phyloP scores from a whole-genome alignment of 2,888 invertebrate genomes.

The Eledona agricola region DNA sequence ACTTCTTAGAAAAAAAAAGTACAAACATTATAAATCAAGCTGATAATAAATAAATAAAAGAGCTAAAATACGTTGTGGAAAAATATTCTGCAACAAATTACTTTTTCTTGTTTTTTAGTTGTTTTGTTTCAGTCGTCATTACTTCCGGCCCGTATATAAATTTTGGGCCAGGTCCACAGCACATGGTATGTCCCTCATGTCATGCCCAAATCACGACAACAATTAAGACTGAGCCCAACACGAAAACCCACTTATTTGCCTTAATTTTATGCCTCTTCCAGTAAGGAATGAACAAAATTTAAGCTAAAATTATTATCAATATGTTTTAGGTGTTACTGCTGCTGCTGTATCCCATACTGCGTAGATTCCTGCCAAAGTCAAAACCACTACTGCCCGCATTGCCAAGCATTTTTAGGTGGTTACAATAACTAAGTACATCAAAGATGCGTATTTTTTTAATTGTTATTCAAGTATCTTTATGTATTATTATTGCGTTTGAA shows the following conservation, averaged over 20 bases:
- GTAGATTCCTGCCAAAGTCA: slow-evolving; percentile 61
- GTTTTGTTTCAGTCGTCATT: slow-evolving; percentile 36
- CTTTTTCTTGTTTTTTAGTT: too few species aligned
- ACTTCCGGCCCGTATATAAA: slow-evolving; percentile 16
- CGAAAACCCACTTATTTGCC: slow-evolving; percentile 65
- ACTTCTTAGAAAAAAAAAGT: too few species aligned
- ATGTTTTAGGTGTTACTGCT: slow-evolving; percentile 60
- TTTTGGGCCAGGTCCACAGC: slow-evolving; percentile 57
- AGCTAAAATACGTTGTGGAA: too few species aligned
- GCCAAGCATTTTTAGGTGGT: slow-evolving; percentile 61
- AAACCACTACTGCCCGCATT: slow-evolving; percentile 64
- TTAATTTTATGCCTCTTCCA: slow-evolving; percentile 62
- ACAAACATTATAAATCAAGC: too few species aligned
- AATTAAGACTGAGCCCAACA: slow-evolving; percentile 59
- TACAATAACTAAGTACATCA: slow-evolving; percentile 50
- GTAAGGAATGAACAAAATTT: slow-evolving; percentile 52
- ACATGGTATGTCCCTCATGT: slow-evolving; percentile 63
- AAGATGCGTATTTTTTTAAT: too few species aligned
- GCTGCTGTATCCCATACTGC: slow-evolving; percentile 63
- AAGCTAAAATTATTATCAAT: slow-evolving; percentile 1
- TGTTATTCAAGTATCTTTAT: too few species aligned
- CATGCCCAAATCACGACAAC: slow-evolving; percentile 59
- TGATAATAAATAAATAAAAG: too few species aligned
- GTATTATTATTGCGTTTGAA: too few species aligned
- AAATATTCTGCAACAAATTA: too few species aligned